Conservation (phyloP, 2,797 vertebrate genomes). For the Thamnophis elegans region DNA sequence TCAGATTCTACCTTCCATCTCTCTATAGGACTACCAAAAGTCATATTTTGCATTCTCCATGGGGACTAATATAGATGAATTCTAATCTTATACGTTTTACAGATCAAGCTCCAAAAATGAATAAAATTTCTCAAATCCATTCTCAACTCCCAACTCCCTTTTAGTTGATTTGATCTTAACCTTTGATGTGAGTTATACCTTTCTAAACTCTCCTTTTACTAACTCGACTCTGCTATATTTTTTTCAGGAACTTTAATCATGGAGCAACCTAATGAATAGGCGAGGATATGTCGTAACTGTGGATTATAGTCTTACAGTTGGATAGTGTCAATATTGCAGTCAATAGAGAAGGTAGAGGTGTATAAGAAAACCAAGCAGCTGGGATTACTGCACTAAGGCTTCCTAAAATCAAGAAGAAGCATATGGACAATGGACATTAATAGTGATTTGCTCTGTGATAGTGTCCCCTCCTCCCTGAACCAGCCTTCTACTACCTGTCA, state of each 20-base stretch:
- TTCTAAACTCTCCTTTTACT: neutral
- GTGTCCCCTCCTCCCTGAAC: conserved; percentile 2
- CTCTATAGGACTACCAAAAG: neutral
- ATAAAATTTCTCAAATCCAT: neutral
- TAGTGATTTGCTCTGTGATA: conserved; percentile 27
- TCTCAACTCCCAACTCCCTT: neutral
- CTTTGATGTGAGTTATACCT: neutral
- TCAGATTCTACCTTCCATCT: neutral
- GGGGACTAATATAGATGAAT: neutral
- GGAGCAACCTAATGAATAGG: neutral
- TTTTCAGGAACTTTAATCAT: conserved; percentile 20
- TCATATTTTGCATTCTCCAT: neutral
- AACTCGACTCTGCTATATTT: neutral
- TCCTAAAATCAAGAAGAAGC: conserved; percentile 20
- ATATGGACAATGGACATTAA: conserved; percentile 24
- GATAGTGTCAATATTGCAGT: conserved; percentile 11
- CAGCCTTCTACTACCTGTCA: neutral
- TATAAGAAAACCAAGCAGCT: neutral
- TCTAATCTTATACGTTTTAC: neutral
- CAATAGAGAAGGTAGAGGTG: conserved; percentile 11
- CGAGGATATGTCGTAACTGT: conserved; percentile 17
- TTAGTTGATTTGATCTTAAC: neutral
- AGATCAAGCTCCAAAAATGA: neutral
- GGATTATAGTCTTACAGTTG: conserved; percentile 11
- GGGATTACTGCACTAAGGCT: neutral